Conservation (phyloP, 2,113 vertebrate genomes). For the Podarcis muralis region DNA sequence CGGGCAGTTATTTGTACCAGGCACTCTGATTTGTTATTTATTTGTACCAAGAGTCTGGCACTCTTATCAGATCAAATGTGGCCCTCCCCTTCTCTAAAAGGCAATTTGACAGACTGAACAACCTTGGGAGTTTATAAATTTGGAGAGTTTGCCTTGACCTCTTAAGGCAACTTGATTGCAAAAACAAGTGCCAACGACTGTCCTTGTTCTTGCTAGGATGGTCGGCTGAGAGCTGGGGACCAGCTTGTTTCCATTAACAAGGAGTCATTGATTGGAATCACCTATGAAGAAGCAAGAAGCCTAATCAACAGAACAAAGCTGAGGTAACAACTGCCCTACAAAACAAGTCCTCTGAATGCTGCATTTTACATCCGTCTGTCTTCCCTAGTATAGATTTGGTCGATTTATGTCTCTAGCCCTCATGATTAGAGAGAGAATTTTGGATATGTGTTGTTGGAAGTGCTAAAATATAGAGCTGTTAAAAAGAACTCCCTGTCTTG, state of each 20-base stretch:
- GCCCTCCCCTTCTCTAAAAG: neutral
- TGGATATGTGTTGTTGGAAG: neutral
- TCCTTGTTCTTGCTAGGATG: slow-evolving; percentile 81
- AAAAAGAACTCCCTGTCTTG: neutral
- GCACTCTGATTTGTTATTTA: no score
- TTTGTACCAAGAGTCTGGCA: neutral
- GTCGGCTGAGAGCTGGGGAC: slow-evolving; percentile 89
- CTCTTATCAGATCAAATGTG: neutral
- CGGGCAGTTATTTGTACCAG: neutral
- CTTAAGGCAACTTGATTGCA: neutral
- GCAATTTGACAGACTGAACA: neutral
- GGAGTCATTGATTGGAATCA: slow-evolving; percentile 91
- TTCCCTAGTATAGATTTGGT: neutral
- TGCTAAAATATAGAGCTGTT: no score
- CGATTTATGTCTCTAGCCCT: neutral
- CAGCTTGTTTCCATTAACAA: slow-evolving; percentile 94
- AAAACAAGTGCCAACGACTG: neutral
- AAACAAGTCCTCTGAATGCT: neutral
- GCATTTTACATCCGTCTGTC: neutral
- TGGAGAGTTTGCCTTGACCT: neutral
- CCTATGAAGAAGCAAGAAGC: slow-evolving; percentile 89
- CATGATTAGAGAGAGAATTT: neutral
- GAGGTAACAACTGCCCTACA: slow-evolving; percentile 75
- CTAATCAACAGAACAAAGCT: slow-evolving; percentile 84
- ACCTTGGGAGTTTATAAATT: neutral